Conservation (phyloP, 2,113 vertebrate genomes). For the Cercopithecus mona region DNA sequence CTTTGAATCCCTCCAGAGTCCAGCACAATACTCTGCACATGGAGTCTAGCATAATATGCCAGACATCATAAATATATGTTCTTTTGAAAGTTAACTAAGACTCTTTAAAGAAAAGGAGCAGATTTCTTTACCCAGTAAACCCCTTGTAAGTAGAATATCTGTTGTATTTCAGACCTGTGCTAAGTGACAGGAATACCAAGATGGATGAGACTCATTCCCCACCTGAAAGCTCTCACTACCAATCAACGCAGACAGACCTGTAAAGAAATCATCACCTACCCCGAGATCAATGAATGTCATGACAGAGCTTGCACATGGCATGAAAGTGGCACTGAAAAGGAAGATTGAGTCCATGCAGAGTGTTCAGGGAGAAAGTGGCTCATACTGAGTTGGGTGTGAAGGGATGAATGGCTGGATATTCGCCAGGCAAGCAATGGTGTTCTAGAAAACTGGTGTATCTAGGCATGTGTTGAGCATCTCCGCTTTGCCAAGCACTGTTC, state of each 20-base stretch:
- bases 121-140: not conserved
- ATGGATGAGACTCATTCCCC: not conserved
- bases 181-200: not conserved
- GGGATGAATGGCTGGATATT: not conserved
- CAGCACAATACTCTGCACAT: not conserved
- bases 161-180: not conserved
- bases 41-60: not conserved
- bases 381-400: too few relatives aligned
- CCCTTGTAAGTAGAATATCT: not conserved
- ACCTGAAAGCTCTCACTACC: not conserved
- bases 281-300: not conserved
- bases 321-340: not conserved
- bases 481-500: not conserved
- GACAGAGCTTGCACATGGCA: not conserved
- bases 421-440: not conserved
- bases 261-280: not conserved
- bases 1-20: not conserved
- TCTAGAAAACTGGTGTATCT: not conserved
- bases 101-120: not conserved
- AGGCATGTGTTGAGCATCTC: not conserved
- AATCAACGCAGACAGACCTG: not conserved
- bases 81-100: not conserved
- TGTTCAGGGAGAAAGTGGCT: not conserved
- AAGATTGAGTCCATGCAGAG: not conserved
- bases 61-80: not conserved